Evolutionary conservation across 2,888 invertebrate genomes (phyloP).

Genomic region (Oligia strigilis): DNA sequence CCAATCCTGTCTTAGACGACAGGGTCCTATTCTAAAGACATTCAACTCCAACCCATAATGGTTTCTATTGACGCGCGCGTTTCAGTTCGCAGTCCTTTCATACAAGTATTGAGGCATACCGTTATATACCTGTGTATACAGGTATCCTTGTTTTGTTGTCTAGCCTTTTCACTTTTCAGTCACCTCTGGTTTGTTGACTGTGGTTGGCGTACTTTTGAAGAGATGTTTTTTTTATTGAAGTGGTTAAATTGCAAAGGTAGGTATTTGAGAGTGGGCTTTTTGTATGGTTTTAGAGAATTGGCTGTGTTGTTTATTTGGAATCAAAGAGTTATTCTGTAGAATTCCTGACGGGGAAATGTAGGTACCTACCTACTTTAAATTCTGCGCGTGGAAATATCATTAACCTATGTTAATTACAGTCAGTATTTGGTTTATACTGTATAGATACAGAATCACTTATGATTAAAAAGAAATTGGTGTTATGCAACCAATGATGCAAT

Average conservation of each 20-base stretch:
- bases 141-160: slow-evolving; percentile 32
- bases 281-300: slow-evolving; percentile 3
- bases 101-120: slow-evolving; percentile 12
- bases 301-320: not conserved
- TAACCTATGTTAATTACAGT: too few relatives aligned
- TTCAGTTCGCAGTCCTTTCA: slow-evolving; percentile 50
- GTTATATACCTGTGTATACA: not conserved
- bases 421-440: not conserved
- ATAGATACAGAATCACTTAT: too few relatives aligned
- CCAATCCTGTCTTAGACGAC: slow-evolving; percentile 23
- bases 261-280: slow-evolving; percentile 11
- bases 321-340: not conserved
- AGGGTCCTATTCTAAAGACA: slow-evolving; percentile 15
- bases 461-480: not conserved
- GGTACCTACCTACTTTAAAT: not conserved
- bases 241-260: slow-evolving; percentile 23
- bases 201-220: slow-evolving; percentile 16
- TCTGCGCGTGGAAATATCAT: not conserved
- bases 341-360: not conserved
- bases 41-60: slow-evolving; percentile 51
- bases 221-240: slow-evolving; percentile 36
- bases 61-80: slow-evolving; percentile 48
- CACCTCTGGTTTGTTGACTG: slow-evolving; percentile 28
- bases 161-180: slow-evolving; percentile 56
- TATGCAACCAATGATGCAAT: not conserved